Conservation (phyloP, 2,888 invertebrate species). For the Eupithecia exiguata region DNA sequence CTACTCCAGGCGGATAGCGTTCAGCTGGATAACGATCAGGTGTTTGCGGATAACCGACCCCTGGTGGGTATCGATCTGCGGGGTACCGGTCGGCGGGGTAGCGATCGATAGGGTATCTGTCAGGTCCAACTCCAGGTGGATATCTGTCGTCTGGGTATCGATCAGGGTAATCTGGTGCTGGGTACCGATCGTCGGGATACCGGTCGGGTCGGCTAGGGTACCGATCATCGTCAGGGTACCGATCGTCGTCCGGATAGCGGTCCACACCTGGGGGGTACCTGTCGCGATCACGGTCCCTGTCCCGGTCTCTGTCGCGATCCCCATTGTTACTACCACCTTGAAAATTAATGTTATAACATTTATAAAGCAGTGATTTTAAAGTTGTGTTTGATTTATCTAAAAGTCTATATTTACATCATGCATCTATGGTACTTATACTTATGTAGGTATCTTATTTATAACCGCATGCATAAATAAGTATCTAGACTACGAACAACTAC, state of each 20-base stretch:
- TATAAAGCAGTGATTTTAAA: neutral
- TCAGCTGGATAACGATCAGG: slow-evolving; percentile 77
- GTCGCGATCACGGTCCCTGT: slow-evolving; percentile 59
- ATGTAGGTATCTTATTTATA: neutral
- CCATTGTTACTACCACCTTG: slow-evolving; percentile 74
- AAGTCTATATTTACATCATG: slow-evolving; percentile 21
- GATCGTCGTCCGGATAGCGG: slow-evolving; percentile 76
- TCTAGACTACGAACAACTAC: neutral
- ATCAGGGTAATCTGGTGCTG: slow-evolving; percentile 79
- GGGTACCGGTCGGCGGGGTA: slow-evolving; percentile 63
- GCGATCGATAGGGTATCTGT: slow-evolving; percentile 79
- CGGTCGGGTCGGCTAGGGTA: slow-evolving; percentile 77
- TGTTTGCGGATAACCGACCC: slow-evolving; percentile 68
- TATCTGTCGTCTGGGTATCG: slow-evolving; percentile 79
- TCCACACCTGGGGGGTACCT: slow-evolving; percentile 74
- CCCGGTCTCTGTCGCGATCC: slow-evolving; percentile 45
- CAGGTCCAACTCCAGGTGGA: slow-evolving; percentile 70
- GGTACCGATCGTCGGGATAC: slow-evolving; percentile 83
- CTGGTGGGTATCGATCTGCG: slow-evolving; percentile 71
- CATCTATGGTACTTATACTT: slow-evolving; percentile 1
- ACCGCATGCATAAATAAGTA: slow-evolving; percentile 5
- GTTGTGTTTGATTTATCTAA: neutral
- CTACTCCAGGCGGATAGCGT: slow-evolving; percentile 77
- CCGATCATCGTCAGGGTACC: slow-evolving; percentile 80
- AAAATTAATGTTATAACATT: slow-evolving; percentile 45